Evolutionary conservation across 1,140 invertebrate genomes (phyloP), one percentile per base, ranked within the genome.

Genomic region (Achroia grisella): DNA sequence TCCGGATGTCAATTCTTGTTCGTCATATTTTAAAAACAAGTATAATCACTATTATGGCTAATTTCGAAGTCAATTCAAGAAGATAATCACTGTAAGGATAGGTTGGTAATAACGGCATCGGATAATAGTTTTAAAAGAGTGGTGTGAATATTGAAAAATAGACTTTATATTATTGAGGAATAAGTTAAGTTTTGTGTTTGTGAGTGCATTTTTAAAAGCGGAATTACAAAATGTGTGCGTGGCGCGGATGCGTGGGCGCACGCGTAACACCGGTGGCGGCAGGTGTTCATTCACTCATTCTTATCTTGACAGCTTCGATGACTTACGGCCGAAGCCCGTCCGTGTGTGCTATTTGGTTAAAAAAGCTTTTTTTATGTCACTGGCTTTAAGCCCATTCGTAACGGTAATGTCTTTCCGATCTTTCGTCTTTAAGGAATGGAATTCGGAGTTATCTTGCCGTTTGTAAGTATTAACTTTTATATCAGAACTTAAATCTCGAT

Each of bases 281-380:
- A 84, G 80, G 78, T 82, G 80, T 77, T 72, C 78, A 74, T 82
- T 84, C 77, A 77, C 56, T 81, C 78, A 77, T 82, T 82, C 76
- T 82, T 82, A 82, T 84, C 80, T 82, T 79, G 80, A 82, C 80
- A 84, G 76, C 62, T 73, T 71, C 66, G 80, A 84, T 84, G 80
- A 84, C 73, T 84, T 82, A 84, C 80, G 77, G 56, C 62, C 56
- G 56, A 60, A 62, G 46, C 61, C 57, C 44, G 56, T 62, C 62
- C 70, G 70, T 78, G 74, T 79, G 65, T 77, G 64, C 69, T 75
- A 74, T 84, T 82, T 71, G 66, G 56, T 70, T 62, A 65, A 78
- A 79, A 72, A 75, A 67, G 58, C 48, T 30, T 63, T 70, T 71
- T 80, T 73, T 70, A 71, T 71, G 70, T 79, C 64, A 69, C 56